A percentile compares a stretch with the other conserved stretches of the same genome.
Conservation (phyloP, 2,888 invertebrate genomes). For the Eubasilissa splendida region DNA sequence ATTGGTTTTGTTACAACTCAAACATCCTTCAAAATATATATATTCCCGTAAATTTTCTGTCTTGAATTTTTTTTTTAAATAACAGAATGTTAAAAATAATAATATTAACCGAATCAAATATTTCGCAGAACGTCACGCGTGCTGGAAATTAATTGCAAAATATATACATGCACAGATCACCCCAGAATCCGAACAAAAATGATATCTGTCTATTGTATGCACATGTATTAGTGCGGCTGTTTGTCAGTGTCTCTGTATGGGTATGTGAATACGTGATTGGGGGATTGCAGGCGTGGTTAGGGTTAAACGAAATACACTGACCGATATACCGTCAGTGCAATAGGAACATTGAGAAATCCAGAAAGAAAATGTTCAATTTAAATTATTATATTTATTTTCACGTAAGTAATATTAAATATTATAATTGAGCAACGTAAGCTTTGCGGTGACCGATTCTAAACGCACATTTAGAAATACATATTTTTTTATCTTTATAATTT, state of each 20-base stretch:
- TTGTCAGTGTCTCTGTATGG: background rate
- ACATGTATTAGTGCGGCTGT: background rate
- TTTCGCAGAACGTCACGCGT: background rate
- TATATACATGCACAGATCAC: background rate
- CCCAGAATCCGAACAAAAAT: conserved; percentile 21
- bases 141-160: background rate
- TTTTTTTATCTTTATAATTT: too few species aligned
- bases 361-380: background rate
- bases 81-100: too few species aligned
- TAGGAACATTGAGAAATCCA: background rate
- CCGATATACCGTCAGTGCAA: conserved; percentile 12
- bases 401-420: too few species aligned
- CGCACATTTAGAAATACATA: too few species aligned
- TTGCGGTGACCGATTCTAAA: too few species aligned
- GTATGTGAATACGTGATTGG: conserved; percentile 10
- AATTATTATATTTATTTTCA: background rate
- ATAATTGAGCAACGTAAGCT: too few species aligned
- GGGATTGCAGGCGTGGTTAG: background rate
- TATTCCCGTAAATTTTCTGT: too few species aligned
- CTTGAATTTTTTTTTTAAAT: too few species aligned
- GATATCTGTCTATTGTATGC: conserved; percentile 8
- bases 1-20: too few species aligned
- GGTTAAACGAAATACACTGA: conserved; percentile 28
- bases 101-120: conserved; percentile 1
- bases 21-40: too few species aligned